Percentiles rank a stretch among this genome's conserved stretches.
phyloP scores from a whole-genome alignment of 2,888 invertebrate species.

The Capitulum mitella region DNA sequence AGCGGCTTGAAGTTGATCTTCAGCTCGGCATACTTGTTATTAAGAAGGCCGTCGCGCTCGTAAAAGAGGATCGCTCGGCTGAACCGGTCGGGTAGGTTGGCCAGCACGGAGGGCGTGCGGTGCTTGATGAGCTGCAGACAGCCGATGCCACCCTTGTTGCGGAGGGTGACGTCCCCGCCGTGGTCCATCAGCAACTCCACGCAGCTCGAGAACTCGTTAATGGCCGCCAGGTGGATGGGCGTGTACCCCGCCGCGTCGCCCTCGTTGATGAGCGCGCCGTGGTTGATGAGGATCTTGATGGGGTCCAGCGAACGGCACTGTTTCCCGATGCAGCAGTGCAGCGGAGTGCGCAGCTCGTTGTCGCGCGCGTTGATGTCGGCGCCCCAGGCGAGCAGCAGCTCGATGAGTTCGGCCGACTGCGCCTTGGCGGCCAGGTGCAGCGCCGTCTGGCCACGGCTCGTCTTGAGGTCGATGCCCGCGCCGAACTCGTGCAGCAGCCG shows the following conservation, averaged over 20 bases:
- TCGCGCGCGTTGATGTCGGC: conserved; percentile 65
- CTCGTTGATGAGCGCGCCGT: conserved; percentile 70
- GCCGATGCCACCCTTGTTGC: conserved; percentile 72
- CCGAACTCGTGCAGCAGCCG: conserved; percentile 62
- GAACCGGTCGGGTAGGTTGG: conserved; percentile 63
- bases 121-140: conserved; percentile 72
- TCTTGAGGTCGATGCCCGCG: conserved; percentile 66
- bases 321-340: conserved; percentile 73
- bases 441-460: conserved; percentile 67
- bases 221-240: conserved; percentile 70
- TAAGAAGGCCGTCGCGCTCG: conserved; percentile 56
- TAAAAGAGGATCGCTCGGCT: conserved; percentile 68
- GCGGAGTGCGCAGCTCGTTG: conserved; percentile 64
- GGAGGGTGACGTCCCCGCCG: conserved; percentile 74
- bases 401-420: conserved; percentile 68
- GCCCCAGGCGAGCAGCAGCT: conserved; percentile 56
- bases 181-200: conserved; percentile 64
- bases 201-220: conserved; percentile 71
- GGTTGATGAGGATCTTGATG: conserved; percentile 52
- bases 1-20: conserved; percentile 53
- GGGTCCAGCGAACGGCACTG: conserved; percentile 64
- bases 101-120: conserved; percentile 73
- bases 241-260: conserved; percentile 79
- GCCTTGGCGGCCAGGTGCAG: conserved; percentile 74
- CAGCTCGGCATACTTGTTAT: conserved; percentile 28